A percentile compares a stretch with the other conserved stretches of the same genome.
Conservation (phyloP, 2,113 vertebrate species). For the Urocolius indicus region DNA sequence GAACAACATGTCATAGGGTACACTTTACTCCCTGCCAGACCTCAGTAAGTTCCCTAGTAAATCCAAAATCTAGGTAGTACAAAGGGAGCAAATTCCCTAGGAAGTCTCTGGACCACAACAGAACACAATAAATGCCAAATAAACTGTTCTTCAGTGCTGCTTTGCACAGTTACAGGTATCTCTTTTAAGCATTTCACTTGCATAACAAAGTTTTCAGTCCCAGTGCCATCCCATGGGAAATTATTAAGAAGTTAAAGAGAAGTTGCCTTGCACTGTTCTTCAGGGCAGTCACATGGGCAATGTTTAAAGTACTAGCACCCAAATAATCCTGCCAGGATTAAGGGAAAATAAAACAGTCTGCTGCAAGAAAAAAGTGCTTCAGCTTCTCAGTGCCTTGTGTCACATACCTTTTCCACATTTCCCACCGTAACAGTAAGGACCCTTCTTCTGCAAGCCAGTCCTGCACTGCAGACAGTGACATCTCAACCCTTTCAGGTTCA, state of each 20-base stretch:
- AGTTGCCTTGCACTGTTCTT: background rate
- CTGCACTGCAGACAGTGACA: background rate
- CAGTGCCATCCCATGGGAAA: background rate
- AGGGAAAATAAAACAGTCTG: background rate
- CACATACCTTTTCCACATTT: background rate
- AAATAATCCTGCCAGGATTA: background rate
- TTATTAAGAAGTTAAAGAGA: background rate
- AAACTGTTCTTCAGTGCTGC: background rate
- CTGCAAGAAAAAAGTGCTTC: background rate
- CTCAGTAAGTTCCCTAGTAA: background rate
- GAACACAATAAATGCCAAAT: background rate
- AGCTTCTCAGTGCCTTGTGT: background rate
- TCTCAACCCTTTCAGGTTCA: background rate
- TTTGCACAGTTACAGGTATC: background rate
- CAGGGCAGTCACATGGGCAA: background rate
- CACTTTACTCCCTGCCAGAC: background rate
- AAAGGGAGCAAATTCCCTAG: background rate
- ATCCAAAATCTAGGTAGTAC: background rate
- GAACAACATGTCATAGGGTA: background rate
- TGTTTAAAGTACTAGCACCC: background rate
- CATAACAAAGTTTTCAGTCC: background rate
- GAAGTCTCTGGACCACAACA: background rate
- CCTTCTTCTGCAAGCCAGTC: background rate
- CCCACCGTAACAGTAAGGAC: fast-evolving
- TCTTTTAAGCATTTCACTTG: background rate